phyloP scores from a whole-genome alignment of 1,140 invertebrate species.

The Galendromus occidentalis region DNA sequence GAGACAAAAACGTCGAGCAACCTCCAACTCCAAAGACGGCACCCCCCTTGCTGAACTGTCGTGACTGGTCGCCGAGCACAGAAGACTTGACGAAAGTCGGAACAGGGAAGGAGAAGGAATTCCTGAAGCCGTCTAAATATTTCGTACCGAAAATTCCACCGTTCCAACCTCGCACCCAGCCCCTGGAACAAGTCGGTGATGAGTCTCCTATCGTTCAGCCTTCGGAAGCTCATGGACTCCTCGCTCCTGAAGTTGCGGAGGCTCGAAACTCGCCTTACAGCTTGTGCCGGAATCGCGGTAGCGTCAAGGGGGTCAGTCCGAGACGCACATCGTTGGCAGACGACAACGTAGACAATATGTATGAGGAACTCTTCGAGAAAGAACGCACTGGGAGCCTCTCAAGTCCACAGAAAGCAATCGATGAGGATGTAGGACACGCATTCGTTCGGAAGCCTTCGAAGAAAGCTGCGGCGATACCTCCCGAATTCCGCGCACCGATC shows the following conservation, averaged over 20 bases:
- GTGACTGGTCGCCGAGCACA: not conserved
- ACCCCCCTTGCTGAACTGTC: not conserved
- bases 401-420: not conserved
- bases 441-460: not conserved
- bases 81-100: not conserved
- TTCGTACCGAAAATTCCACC: not conserved
- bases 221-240: not conserved
- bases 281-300: not conserved
- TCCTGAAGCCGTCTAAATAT: not conserved
- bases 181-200: not conserved
- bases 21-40: not conserved
- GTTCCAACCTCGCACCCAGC: not conserved
- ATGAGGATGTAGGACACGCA: not conserved
- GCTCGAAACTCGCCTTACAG: not conserved
- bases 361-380: not conserved
- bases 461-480: not conserved
- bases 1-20: not conserved
- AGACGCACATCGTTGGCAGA: conserved; percentile 1
- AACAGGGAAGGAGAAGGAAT: not conserved
- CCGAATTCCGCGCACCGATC: not conserved
- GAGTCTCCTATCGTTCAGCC: not conserved
- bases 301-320: not conserved
- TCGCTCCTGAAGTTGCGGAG: not conserved
- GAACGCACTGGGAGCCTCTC: not conserved
- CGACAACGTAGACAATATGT: not conserved